A percentile compares a stretch with the other conserved stretches of the same genome.
phyloP scores from a whole-genome alignment of 2,797 vertebrate genomes.

The Ammospiza maritima region DNA sequence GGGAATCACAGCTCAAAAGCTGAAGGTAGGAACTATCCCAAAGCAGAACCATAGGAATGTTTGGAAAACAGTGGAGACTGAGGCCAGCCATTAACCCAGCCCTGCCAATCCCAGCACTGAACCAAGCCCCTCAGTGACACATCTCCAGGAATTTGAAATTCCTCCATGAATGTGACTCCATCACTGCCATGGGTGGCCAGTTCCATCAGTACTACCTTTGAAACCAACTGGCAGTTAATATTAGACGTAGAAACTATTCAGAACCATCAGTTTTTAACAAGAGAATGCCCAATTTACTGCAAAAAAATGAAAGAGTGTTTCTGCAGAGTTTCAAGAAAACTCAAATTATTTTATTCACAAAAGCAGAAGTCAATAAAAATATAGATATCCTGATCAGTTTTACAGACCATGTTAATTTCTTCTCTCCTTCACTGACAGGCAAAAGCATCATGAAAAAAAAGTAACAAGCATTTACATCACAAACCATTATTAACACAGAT shows the following conservation, averaged over 20 bases:
- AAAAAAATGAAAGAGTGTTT: neutral
- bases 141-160: neutral
- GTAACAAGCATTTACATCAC: slow-evolving; percentile 59
- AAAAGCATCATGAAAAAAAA: slow-evolving; percentile 39
- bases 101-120: neutral
- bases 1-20: neutral
- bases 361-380: slow-evolving; percentile 68
- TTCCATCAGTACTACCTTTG: neutral
- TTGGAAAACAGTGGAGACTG: neutral
- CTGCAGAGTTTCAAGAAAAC: slow-evolving; percentile 55
- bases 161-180: neutral
- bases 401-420: slow-evolving; percentile 36
- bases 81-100: neutral
- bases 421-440: slow-evolving; percentile 46
- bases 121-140: neutral
- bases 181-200: neutral
- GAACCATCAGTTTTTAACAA: neutral
- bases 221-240: neutral
- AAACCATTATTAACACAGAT: slow-evolving; percentile 33
- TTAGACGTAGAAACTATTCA: neutral
- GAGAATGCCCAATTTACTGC: neutral
- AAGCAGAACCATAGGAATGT: neutral
- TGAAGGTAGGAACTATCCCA: neutral
- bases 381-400: slow-evolving; percentile 62
- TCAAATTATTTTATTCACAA: slow-evolving; percentile 69